Evolutionary conservation across 2,888 invertebrate genomes (phyloP), one percentile per base, ranked within the genome.

Genomic region (Caenorhabditis auriculariae): DNA sequence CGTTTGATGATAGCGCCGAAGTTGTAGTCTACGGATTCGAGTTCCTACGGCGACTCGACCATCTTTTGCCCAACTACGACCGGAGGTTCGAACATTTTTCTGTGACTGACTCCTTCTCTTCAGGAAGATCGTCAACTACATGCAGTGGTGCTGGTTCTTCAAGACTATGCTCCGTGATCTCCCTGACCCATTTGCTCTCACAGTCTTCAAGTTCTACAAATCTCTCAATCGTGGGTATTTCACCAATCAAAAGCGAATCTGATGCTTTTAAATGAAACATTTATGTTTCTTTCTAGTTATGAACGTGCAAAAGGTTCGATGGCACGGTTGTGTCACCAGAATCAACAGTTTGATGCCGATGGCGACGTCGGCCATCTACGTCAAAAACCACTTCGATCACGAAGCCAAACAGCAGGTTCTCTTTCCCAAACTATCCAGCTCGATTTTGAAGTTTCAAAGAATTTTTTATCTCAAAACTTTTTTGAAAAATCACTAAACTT

Each of bases 331-430:
- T 81, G 90, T 93, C 6, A 87, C 88, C 0, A 90, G 91, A 83
- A 91, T 91, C 46, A 86, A 85, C 63, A 84, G 84, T 45, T 83
- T 86, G 52, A 84, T 87, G 82, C 86, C 86, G 0, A 92, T 92
- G 90, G 92, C 93, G 0, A 86, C 93, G 37, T 93, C 93, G 0
- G 88, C 91, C 0, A 88, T 94, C 86, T 95, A 93, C 81, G 92
- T 94, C 0, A 85, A 87, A 55, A 89, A 89, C 78, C 90, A 92
- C 81, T 94, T 94, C 76, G 91, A 93, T 75, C 89, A 91, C 78
- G 89, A 88, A 70, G 92, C 93, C 28, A 86, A 86, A 84, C 88
- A 89, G 65, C 92, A 91, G 80, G 70, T 69, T 3, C 9, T 17
- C 7, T 29, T 29, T 35, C 47, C 7, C n/a, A n/a, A n/a, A 9